Evolutionary conservation across 2,888 invertebrate species (phyloP).

Genomic region (Thymelicus lineola): DNA sequence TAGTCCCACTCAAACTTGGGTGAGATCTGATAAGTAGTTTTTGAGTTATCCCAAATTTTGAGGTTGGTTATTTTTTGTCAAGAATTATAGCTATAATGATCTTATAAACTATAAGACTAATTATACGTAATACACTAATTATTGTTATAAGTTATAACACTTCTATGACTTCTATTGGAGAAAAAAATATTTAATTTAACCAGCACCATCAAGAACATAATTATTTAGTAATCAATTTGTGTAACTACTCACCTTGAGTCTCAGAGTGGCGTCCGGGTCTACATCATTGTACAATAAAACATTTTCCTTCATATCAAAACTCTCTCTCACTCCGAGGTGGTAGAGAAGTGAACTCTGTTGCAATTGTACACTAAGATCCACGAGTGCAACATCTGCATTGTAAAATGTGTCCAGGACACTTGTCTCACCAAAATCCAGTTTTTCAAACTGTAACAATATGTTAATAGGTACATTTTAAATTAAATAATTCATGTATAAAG

Average conservation of each 20-base stretch:
- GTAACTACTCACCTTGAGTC: constrained; percentile 89
- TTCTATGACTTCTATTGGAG: too few relatives aligned
- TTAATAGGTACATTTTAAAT: not conserved
- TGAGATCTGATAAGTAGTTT: too few relatives aligned
- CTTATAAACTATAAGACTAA: too few relatives aligned
- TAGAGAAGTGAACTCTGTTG: constrained; percentile 98
- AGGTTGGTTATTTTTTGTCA: too few relatives aligned
- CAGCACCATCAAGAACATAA: not conserved
- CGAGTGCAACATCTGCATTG: constrained; percentile 98
- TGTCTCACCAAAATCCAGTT: constrained; percentile 98
- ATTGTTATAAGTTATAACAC: too few relatives aligned
- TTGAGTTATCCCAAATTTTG: too few relatives aligned
- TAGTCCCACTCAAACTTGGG: too few relatives aligned
- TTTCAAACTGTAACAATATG: constrained; percentile 90
- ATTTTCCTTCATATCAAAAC: constrained; percentile 98
- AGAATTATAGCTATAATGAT: too few relatives aligned
- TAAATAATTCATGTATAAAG: too few relatives aligned
- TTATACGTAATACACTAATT: too few relatives aligned
- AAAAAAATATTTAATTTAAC: too few relatives aligned
- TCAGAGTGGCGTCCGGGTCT: constrained; percentile 93
- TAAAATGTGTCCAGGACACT: constrained; percentile 98
- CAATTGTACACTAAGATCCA: constrained; percentile 95
- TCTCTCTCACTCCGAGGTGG: constrained; percentile 98
- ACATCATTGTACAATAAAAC: constrained; percentile 95
- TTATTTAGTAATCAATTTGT: not conserved